These are phyloP conservation scores for Dorcus parallelipipedus DNA, from an alignment of 2,888 invertebrate genomes.

Conservation along the genomic window DNA sequence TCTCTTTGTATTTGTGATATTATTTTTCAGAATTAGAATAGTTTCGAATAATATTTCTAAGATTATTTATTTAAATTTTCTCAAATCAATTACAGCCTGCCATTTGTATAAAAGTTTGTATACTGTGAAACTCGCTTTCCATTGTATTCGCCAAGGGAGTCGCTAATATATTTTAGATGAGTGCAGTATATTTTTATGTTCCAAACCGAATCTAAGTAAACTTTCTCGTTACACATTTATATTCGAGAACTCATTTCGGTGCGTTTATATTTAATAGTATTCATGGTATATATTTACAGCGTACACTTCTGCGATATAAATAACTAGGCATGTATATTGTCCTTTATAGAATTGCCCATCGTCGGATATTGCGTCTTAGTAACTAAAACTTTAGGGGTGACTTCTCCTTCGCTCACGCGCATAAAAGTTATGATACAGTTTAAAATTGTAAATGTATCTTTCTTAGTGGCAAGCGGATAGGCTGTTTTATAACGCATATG, in stretches of 20 bases:
- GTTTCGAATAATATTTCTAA: background rate
- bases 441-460: conserved; percentile 29
- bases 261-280: conserved; percentile 36
- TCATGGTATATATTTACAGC: conserved; percentile 25
- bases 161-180: conserved; percentile 38
- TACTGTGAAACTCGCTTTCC: conserved; percentile 26
- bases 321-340: conserved; percentile 28
- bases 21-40: no score
- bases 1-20: no score
- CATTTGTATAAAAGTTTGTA: background rate
- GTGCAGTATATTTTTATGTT: conserved; percentile 36
- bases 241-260: conserved; percentile 31
- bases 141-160: conserved; percentile 27
- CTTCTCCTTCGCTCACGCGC: conserved; percentile 26
- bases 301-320: conserved; percentile 24
- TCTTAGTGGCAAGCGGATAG: conserved; percentile 25
- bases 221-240: conserved; percentile 30
- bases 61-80: background rate
- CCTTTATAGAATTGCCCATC: conserved; percentile 29
- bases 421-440: conserved; percentile 35
- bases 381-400: conserved; percentile 23
- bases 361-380: conserved; percentile 26
- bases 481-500: conserved; percentile 29
- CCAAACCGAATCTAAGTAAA: conserved; percentile 33
- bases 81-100: background rate